Evolutionary conservation across 1,140 invertebrate species (phyloP), one percentile per base, ranked within the genome.

Genomic region (Caenorhabditis briggsae): DNA sequence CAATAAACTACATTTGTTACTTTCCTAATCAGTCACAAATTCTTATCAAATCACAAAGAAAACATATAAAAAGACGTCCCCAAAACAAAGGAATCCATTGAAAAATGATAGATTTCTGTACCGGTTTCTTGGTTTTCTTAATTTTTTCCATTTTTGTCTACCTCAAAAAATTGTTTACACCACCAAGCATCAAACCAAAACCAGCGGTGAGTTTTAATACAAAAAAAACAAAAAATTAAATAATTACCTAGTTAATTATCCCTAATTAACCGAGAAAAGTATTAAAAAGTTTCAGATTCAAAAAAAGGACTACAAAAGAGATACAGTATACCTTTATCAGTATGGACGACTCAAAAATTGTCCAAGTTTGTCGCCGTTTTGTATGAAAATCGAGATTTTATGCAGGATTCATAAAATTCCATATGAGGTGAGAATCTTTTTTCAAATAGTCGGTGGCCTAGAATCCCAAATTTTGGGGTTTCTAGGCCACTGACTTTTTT

Each of bases 381-480:
- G 96, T 94, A 95, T 97, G 90, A 97, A 97, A 94, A 96, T 97
- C 87, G 96, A 97, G 94, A 96, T 96, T 90, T 97, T 96, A 96
- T 94, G 97, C 85, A 94, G 96, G 92, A 94, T 97, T 90, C 95
- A 95, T 89, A 96, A 95, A 89, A 94, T 97, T 92, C 96, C 96
- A 94, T 97, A 97, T 93, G 96, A 97, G 96, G 96, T 97, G 88
- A 43, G 56, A 33, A 33, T 3, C n/a, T n/a, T n/a, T 33, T 33
- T 33, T 33, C 33, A 2, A 33, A 33, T 2, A 33, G 1, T 33
- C 3, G 33, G 33, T 33, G 33, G 33, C 33, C 3, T 53, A 12
- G 50, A 16, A 16, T 12, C 16, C 5, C 50, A 12, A 53, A 33
- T 33, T 33, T 33, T 33, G 33, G 33, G 50, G 50, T 16, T 53